Conservation (phyloP, 2,888 invertebrate species). For the Choristoneura rosaceana region DNA sequence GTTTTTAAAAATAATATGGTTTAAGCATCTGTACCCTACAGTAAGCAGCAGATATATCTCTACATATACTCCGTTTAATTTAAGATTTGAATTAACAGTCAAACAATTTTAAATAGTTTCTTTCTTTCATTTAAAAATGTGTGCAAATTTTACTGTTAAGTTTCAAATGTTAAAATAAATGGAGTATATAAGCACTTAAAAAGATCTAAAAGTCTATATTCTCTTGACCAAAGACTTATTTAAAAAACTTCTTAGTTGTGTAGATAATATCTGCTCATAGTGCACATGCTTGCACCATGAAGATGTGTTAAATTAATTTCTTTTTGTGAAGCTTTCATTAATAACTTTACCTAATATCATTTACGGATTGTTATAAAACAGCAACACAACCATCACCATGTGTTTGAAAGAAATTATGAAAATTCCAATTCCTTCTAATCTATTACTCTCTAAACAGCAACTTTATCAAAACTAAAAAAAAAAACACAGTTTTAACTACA, state of each 20-base stretch:
- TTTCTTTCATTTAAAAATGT: too few species aligned
- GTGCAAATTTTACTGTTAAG: too few species aligned
- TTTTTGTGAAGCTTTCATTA: neutral
- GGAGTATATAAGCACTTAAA: too few species aligned
- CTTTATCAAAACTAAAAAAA: too few species aligned
- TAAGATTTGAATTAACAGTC: too few species aligned
- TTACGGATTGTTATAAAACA: neutral
- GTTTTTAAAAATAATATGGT: neutral
- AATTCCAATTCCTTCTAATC: neutral
- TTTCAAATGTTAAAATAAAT: too few species aligned
- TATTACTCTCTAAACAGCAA: neutral
- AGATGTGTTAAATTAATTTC: neutral
- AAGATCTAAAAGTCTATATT: too few species aligned
- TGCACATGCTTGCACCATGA: neutral
- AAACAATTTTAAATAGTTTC: too few species aligned
- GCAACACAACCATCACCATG: neutral
- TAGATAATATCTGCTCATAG: neutral
- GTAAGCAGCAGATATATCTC: neutral
- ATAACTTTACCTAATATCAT: neutral
- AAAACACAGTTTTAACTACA: too few species aligned
- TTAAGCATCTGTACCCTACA: neutral
- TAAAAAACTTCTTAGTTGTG: neutral
- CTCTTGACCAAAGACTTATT: too few species aligned
- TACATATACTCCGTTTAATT: too few species aligned
- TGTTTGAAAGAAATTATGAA: neutral